A percentile compares a stretch with the other conserved stretches of the same genome.
These are phyloP conservation scores for Rhadina sibilatrix DNA, from an alignment of 2,113 vertebrate genomes.

Conservation along the genomic window DNA sequence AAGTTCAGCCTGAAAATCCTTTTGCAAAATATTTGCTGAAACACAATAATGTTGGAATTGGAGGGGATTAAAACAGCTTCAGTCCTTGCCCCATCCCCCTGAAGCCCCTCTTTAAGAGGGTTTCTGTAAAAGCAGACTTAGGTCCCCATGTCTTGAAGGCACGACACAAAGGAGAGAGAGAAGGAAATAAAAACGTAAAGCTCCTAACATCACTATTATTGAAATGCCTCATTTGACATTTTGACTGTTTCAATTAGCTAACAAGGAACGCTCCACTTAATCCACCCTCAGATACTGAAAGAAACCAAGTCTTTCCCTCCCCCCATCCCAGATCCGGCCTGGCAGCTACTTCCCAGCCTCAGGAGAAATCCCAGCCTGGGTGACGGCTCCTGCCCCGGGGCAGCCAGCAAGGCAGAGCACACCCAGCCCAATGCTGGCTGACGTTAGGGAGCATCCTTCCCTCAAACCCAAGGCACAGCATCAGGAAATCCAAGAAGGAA, in stretches of 20 bases:
- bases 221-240: slow-evolving; percentile 61
- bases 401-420: not conserved
- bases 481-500: not conserved
- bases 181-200: slow-evolving; percentile 38
- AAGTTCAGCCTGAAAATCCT: slow-evolving; percentile 75
- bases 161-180: not conserved
- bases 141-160: slow-evolving; percentile 3
- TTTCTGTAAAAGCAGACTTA: slow-evolving; percentile 32
- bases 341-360: slow-evolving; percentile 12
- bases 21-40: slow-evolving; percentile 77
- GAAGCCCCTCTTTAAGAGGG: slow-evolving; percentile 23
- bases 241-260: slow-evolving; percentile 61
- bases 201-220: slow-evolving; percentile 37
- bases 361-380: not conserved
- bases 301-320: slow-evolving; percentile 11
- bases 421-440: not conserved
- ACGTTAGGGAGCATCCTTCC: not conserved
- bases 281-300: slow-evolving; percentile 1
- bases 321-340: not conserved
- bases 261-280: slow-evolving; percentile 41
- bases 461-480: not conserved
- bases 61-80: slow-evolving; percentile 49
- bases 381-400: not conserved
- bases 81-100: not conserved
- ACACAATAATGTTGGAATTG: slow-evolving; percentile 62